Conservation (phyloP, 2,888 invertebrate species). For the Onchidella celtica region DNA sequence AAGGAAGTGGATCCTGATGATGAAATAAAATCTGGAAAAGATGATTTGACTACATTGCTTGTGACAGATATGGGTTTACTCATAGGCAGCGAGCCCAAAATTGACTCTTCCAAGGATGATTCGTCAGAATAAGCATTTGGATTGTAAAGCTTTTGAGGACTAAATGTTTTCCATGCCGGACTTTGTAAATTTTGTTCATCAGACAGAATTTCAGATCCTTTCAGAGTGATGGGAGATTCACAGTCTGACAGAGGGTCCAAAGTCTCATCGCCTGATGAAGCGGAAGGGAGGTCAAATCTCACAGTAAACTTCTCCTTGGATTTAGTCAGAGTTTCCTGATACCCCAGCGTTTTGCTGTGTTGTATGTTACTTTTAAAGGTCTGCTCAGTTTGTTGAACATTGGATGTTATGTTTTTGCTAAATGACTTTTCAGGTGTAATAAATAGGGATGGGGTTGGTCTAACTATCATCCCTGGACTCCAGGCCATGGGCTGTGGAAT, state of each 20-base stretch:
- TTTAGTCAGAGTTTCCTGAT: background rate
- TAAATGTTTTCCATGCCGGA: constrained; percentile 34
- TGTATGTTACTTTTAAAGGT: background rate
- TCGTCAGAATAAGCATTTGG: constrained; percentile 47
- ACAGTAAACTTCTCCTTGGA: constrained; percentile 26
- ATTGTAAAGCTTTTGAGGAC: constrained; percentile 29
- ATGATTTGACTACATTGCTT: background rate
- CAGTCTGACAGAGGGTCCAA: background rate
- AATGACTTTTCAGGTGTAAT: constrained; percentile 61
- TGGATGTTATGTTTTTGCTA: background rate
- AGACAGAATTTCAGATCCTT: constrained; percentile 11
- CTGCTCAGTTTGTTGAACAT: background rate
- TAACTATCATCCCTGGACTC: constrained; percentile 47
- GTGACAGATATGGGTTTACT: background rate
- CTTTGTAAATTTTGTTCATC: background rate
- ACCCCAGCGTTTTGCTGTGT: background rate
- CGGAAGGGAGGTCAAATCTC: constrained; percentile 48
- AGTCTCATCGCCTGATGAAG: constrained; percentile 38
- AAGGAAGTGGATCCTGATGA: background rate
- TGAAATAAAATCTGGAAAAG: background rate
- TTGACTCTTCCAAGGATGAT: constrained; percentile 39
- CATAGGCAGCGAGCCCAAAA: background rate
- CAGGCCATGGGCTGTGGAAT: constrained; percentile 51
- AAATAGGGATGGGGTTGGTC: constrained; percentile 63
- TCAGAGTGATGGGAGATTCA: constrained; percentile 40